Evolutionary conservation across 2,797 vertebrate genomes (phyloP).

Genomic region (Agapornis canus): DNA sequence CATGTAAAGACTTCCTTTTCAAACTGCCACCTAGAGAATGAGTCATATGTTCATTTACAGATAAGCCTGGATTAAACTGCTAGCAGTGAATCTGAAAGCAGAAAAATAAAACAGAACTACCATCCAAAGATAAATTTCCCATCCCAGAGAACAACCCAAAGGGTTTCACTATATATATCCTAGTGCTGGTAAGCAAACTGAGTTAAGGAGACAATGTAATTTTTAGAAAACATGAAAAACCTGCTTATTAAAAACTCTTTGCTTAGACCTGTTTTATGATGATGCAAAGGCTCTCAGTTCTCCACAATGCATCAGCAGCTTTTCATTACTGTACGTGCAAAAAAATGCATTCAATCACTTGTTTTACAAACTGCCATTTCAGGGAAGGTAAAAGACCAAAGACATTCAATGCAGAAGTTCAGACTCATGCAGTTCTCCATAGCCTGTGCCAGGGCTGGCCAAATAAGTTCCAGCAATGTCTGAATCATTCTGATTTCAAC

Average conservation of each 20-base stretch:
- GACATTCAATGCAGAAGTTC: background rate
- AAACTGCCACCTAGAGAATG: background rate
- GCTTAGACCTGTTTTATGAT: background rate
- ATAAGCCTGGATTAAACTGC: constrained; percentile 15
- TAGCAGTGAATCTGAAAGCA: background rate
- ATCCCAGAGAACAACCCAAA: background rate
- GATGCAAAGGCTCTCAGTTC: background rate
- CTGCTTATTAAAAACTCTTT: background rate
- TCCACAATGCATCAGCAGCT: background rate
- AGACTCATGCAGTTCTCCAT: background rate
- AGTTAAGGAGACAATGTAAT: background rate
- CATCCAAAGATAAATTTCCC: background rate
- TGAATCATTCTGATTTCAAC: background rate
- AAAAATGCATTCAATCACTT: background rate
- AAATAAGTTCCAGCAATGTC: background rate
- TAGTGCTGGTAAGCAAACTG: background rate
- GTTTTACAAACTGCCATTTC: background rate
- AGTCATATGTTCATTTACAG: constrained; percentile 21
- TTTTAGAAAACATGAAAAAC: background rate
- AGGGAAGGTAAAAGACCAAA: background rate
- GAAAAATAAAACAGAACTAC: background rate
- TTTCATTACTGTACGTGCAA: background rate
- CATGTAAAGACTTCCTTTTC: background rate
- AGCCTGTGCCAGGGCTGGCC: background rate
- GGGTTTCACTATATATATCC: background rate